phyloP scores from a whole-genome alignment of 1,140 invertebrate genomes.

The Lasaia peninsularis region DNA sequence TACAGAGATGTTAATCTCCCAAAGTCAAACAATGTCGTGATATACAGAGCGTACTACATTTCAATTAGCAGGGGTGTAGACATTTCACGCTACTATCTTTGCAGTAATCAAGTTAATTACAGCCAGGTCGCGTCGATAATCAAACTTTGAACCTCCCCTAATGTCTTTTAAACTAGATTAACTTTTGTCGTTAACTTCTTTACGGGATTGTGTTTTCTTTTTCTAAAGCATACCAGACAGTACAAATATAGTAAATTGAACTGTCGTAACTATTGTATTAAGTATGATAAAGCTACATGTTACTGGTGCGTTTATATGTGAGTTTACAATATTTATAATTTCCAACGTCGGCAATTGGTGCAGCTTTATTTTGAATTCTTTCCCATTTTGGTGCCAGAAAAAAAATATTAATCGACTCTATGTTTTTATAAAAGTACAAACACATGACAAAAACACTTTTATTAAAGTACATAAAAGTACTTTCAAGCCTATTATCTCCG shows the following conservation, averaged over 20 bases:
- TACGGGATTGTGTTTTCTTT: neutral
- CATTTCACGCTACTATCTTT: slow-evolving; percentile 47
- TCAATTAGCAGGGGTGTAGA: slow-evolving; percentile 50
- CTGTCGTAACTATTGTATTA: too few relatives aligned
- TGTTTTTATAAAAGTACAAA: too few relatives aligned
- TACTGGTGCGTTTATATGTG: too few relatives aligned
- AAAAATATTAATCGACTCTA: too few relatives aligned
- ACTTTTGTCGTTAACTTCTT: slow-evolving; percentile 15
- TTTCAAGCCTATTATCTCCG: too few relatives aligned
- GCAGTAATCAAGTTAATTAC: slow-evolving; percentile 54
- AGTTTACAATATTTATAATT: too few relatives aligned
- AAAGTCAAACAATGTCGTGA: slow-evolving; percentile 29
- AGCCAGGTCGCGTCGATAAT: slow-evolving; percentile 28
- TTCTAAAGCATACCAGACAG: neutral
- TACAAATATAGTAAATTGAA: neutral
- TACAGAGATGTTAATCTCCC: slow-evolving; percentile 30
- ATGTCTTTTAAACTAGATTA: slow-evolving; percentile 39
- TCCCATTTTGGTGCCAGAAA: too few relatives aligned
- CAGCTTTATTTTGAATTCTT: too few relatives aligned
- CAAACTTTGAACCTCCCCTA: slow-evolving; percentile 35
- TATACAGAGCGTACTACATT: slow-evolving; percentile 40
- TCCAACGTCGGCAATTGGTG: too few relatives aligned
- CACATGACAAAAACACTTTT: too few relatives aligned
- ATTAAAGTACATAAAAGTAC: too few relatives aligned
- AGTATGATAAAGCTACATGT: neutral